phyloP scores from a whole-genome alignment of 2,888 invertebrate species.

The Hesperia comma region DNA sequence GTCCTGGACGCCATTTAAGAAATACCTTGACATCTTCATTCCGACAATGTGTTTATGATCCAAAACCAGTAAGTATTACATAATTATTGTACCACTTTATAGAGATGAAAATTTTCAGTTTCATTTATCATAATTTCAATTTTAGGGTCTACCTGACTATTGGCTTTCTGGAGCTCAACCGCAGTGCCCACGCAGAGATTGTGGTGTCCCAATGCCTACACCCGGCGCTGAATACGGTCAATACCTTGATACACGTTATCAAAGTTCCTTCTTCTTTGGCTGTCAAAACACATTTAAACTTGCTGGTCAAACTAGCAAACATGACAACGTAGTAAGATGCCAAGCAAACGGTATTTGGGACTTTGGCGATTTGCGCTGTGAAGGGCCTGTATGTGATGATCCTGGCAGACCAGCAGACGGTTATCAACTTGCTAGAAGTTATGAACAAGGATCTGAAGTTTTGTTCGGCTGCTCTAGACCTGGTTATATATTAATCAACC shows the following conservation, averaged over 20 bases:
- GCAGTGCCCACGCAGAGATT: slow-evolving; percentile 94
- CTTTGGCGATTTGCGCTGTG: slow-evolving; percentile 97
- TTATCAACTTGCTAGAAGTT: slow-evolving; percentile 91
- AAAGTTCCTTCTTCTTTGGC: slow-evolving; percentile 97
- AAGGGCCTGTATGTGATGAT: slow-evolving; percentile 98
- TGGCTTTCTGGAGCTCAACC: slow-evolving; percentile 95
- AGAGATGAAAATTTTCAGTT: not conserved
- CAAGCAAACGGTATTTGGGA: slow-evolving; percentile 98
- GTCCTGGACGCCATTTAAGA: slow-evolving; percentile 89
- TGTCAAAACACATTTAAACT: slow-evolving; percentile 98
- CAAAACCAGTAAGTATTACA: slow-evolving; percentile 86
- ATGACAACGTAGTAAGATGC: slow-evolving; percentile 96
- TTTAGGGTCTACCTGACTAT: slow-evolving; percentile 92
- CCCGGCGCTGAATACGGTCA: slow-evolving; percentile 97
- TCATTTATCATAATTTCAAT: slow-evolving; percentile 39
- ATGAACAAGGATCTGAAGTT: slow-evolving; percentile 95
- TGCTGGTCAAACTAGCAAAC: slow-evolving; percentile 95
- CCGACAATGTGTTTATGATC: slow-evolving; percentile 98
- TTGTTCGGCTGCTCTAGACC: slow-evolving; percentile 95
- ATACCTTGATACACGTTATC: slow-evolving; percentile 93
- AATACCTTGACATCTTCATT: slow-evolving; percentile 93
- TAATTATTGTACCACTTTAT: slow-evolving; percentile 1
- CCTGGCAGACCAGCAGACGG: slow-evolving; percentile 97
- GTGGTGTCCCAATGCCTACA: slow-evolving; percentile 95
- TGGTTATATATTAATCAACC: slow-evolving; percentile 96